Conservation (phyloP, 2,797 vertebrate genomes). For the Anguilla obscura region DNA sequence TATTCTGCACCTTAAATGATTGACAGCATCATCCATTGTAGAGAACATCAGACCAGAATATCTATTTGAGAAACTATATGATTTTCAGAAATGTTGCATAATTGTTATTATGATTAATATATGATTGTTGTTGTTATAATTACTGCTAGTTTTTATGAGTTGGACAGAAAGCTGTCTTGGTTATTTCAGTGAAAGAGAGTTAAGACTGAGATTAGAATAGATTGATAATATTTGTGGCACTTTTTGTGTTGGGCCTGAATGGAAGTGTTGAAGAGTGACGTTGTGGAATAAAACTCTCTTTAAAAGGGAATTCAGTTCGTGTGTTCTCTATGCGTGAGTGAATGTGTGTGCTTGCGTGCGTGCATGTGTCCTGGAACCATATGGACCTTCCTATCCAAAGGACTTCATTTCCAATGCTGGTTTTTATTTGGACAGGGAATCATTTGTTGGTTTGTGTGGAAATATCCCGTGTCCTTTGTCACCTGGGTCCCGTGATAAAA, state of each 20-base stretch:
- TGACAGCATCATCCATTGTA: conserved; percentile 72
- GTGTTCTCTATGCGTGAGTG: background rate
- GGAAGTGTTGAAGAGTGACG: conserved; percentile 45
- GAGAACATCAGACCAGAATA: conserved; percentile 60
- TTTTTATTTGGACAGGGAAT: background rate
- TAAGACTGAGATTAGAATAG: conserved; percentile 77
- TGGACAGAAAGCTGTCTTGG: conserved; percentile 58
- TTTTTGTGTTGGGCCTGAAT: conserved; percentile 59
- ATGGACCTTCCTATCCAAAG: background rate
- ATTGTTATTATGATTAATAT: conserved; percentile 69
- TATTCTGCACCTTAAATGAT: conserved; percentile 89
- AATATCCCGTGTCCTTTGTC: background rate
- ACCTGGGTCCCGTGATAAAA: background rate
- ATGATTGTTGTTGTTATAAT: conserved; percentile 46
- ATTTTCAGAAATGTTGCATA: conserved; percentile 32
- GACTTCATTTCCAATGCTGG: background rate
- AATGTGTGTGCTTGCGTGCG: background rate
- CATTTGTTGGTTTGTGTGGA: background rate
- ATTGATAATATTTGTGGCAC: conserved; percentile 91
- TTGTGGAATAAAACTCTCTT: conserved; percentile 78
- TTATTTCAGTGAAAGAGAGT: conserved; percentile 80
- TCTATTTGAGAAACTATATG: conserved; percentile 4
- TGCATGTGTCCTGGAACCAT: background rate
- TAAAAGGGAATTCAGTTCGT: conserved; percentile 57
- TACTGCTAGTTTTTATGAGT: conserved; percentile 65